A percentile compares a stretch with the other conserved stretches of the same genome.
These are phyloP conservation scores for Bradypodion ventrale DNA, from an alignment of 2,797 vertebrate species.

Conservation along the genomic window DNA sequence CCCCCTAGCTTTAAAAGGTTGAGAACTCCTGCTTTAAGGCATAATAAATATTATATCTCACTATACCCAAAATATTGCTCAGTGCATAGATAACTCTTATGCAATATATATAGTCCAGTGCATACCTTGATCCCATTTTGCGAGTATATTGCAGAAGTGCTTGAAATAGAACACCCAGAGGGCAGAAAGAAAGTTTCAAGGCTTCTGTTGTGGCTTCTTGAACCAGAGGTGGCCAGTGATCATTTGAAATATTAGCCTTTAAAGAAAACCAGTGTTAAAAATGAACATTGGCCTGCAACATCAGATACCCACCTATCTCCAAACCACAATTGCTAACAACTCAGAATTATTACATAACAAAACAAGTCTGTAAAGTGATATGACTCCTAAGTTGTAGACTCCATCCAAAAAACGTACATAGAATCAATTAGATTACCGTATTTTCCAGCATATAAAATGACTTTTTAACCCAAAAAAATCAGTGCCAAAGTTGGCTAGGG, in stretches of 20 bases:
- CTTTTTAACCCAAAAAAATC: too few relatives aligned
- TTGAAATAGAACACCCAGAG: conserved; percentile 87
- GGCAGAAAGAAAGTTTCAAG: conserved; percentile 86
- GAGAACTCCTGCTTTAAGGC: too few relatives aligned
- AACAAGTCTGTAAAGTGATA: background rate
- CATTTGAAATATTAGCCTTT: conserved; percentile 81
- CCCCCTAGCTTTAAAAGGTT: too few relatives aligned
- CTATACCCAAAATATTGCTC: background rate
- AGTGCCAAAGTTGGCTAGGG: too few relatives aligned
- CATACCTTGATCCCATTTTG: conserved; percentile 88
- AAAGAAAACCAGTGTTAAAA: background rate
- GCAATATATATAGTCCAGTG: background rate
- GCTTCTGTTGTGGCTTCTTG: conserved; percentile 90
- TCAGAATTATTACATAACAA: background rate
- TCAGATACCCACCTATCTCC: background rate
- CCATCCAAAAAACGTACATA: background rate
- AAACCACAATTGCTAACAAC: background rate
- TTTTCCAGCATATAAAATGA: too few relatives aligned
- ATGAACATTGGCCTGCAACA: background rate
- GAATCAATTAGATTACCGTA: background rate
- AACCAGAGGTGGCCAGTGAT: conserved; percentile 88
- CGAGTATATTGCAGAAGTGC: conserved; percentile 87
- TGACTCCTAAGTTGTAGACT: background rate
- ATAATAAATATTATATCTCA: background rate
- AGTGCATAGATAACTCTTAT: background rate